These are phyloP conservation scores for Celastrina argiolus DNA, from an alignment of 2,888 invertebrate genomes.

Conservation along the genomic window DNA sequence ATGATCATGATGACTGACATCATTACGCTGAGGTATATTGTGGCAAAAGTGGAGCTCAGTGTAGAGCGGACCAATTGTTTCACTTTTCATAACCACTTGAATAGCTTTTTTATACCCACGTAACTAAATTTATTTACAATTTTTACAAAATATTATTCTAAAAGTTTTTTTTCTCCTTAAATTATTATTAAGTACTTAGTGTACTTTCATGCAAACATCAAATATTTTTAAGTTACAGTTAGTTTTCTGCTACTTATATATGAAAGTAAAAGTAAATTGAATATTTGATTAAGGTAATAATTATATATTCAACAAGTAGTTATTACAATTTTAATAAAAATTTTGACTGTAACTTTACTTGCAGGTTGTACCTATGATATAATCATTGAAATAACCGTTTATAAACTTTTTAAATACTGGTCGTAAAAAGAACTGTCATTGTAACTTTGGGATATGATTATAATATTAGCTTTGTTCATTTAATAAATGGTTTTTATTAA, in stretches of 20 bases:
- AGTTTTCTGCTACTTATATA: not conserved
- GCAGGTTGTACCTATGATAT: too few relatives aligned
- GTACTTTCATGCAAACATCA: not conserved
- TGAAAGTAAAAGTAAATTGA: not conserved
- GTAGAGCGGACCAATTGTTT: not conserved
- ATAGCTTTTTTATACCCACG: not conserved
- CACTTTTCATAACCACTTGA: conserved; percentile 5
- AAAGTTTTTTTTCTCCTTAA: not conserved
- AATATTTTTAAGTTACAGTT: too few relatives aligned
- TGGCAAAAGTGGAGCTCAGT: conserved; percentile 31
- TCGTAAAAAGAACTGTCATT: too few relatives aligned
- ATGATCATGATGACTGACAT: not conserved
- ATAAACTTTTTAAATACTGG: too few relatives aligned
- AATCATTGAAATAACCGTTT: too few relatives aligned
- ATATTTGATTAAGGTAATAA: too few relatives aligned
- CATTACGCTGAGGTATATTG: conserved; percentile 2
- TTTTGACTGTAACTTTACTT: too few relatives aligned
- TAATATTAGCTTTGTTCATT: too few relatives aligned
- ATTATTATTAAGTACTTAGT: not conserved
- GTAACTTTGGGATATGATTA: too few relatives aligned
- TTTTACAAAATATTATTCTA: not conserved
- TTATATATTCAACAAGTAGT: too few relatives aligned
- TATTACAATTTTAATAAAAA: too few relatives aligned
- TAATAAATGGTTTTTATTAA: too few relatives aligned
- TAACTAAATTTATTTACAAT: not conserved